A percentile compares a stretch with the other conserved stretches of the same genome.
Conservation (phyloP, 2,113 vertebrate genomes). For the Stigmatopora argus region DNA sequence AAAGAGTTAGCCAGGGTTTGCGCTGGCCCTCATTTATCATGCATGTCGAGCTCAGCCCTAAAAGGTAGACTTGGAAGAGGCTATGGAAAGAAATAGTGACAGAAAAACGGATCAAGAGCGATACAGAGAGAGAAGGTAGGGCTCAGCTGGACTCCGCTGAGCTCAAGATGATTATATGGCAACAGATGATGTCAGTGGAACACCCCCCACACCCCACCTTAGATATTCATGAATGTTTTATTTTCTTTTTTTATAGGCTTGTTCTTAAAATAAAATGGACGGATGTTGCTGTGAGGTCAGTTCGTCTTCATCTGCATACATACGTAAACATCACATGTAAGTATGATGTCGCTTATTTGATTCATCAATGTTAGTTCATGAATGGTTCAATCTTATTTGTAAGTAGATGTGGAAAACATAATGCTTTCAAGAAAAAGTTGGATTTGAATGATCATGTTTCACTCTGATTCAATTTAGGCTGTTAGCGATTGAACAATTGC, state of each 20-base stretch:
- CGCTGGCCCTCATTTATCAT: slow-evolving; percentile 60
- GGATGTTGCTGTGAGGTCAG: not conserved
- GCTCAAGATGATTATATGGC: slow-evolving; percentile 66
- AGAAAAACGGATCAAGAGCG: slow-evolving; percentile 1
- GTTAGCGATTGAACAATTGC: no score
- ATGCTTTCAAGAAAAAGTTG: no score
- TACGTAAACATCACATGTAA: slow-evolving; percentile 16
- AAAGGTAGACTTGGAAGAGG: slow-evolving; percentile 51
- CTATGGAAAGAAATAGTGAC: slow-evolving; percentile 15
- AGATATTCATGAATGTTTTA: slow-evolving; percentile 36
- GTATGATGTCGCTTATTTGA: not conserved
- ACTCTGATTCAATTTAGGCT: no score
- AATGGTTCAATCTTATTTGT: not conserved
- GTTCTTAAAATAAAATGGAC: not conserved
- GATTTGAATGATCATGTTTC: no score
- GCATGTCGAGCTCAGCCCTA: slow-evolving; percentile 43
- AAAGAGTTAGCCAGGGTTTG: slow-evolving; percentile 48
- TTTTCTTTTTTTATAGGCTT: slow-evolving; percentile 30
- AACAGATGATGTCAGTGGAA: slow-evolving; percentile 64
- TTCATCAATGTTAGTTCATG: not conserved
- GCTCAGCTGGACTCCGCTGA: slow-evolving; percentile 63
- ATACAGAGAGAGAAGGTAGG: slow-evolving; percentile 31
- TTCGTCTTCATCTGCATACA: slow-evolving; percentile 3
- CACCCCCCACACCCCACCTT: slow-evolving; percentile 35
- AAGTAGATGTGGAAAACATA: not conserved